Evolutionary conservation across 2,113 vertebrate species (phyloP).

Genomic region (Eulacestoma nigropectus): DNA sequence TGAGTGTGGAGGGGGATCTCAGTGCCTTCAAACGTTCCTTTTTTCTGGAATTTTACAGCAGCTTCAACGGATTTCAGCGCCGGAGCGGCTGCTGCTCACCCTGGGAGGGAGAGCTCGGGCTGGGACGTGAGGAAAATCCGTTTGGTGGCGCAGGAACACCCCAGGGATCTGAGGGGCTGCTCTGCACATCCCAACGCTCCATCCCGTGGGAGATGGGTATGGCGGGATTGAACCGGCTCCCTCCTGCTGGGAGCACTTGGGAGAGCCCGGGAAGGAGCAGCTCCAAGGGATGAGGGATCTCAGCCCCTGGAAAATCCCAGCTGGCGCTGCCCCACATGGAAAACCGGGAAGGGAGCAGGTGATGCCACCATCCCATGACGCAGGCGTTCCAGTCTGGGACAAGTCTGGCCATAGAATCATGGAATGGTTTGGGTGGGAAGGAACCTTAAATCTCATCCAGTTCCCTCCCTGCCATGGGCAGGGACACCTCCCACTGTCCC

Average conservation of each 20-base stretch:
- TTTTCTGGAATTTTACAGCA: background rate
- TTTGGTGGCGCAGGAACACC: background rate
- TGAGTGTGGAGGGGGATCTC: background rate
- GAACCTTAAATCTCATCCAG: too few relatives aligned
- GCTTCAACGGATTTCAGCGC: background rate
- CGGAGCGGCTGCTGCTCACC: background rate
- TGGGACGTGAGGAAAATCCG: background rate
- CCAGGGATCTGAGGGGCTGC: background rate
- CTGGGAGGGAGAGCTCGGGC: background rate
- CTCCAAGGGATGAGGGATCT: background rate
- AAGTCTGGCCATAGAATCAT: background rate
- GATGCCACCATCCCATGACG: background rate
- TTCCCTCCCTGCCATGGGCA: too few relatives aligned
- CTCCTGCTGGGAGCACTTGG: background rate
- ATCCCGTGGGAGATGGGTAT: accelerated
- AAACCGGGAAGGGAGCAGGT: background rate
- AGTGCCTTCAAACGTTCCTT: background rate
- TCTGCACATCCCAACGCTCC: background rate
- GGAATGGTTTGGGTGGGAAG: background rate
- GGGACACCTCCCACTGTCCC: too few relatives aligned
- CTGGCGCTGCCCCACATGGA: background rate
- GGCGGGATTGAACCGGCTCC: background rate
- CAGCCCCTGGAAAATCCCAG: background rate
- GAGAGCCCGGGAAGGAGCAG: background rate
- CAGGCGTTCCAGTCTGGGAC: background rate